Percentiles rank a stretch among this genome's conserved stretches.
Conservation (phyloP, 2,797 vertebrate genomes). For the Alectoris magna region DNA sequence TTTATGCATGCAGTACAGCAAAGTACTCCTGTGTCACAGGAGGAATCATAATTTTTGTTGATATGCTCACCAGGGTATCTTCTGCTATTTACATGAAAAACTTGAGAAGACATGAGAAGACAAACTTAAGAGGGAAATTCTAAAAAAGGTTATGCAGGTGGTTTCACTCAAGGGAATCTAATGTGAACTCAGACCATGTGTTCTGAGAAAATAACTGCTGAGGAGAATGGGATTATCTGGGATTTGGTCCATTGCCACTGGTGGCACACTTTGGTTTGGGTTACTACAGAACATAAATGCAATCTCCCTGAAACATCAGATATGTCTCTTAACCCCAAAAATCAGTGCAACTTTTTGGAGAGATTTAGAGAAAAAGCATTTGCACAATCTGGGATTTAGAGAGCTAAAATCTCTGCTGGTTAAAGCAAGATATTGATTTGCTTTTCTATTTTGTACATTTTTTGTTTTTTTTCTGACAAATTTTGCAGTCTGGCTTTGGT, state of each 20-base stretch:
- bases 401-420: background rate
- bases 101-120: background rate
- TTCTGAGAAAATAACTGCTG: conserved; percentile 55
- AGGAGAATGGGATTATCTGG: conserved; percentile 42
- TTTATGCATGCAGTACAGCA: background rate
- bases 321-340: background rate
- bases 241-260: conserved; percentile 9
- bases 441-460: background rate
- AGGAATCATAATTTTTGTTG: background rate
- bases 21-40: background rate
- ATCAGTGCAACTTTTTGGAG: background rate
- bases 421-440: background rate
- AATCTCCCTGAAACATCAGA: background rate
- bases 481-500: background rate
- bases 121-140: background rate
- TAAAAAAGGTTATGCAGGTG: background rate
- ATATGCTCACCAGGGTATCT: background rate
- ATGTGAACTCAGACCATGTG: conserved; percentile 29
- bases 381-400: background rate
- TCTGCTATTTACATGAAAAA: background rate
- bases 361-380: background rate
- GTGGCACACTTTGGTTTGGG: background rate
- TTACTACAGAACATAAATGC: background rate
- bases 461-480: background rate
- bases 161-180: conserved; percentile 22